Evolutionary conservation across 2,113 vertebrate genomes (phyloP).

Genomic region (Neoarius graeffei): DNA sequence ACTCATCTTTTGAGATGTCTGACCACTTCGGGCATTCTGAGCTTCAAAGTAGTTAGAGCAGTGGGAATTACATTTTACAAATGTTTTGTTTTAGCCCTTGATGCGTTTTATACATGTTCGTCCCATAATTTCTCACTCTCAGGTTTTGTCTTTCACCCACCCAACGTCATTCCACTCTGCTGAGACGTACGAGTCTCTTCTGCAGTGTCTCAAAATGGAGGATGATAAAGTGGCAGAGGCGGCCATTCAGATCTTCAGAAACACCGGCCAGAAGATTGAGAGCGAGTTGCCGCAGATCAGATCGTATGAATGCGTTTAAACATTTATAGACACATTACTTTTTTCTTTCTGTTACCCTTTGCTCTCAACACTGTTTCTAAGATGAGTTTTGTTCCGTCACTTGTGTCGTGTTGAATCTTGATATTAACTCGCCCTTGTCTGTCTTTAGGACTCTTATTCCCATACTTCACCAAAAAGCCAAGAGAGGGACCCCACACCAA

Average conservation of each 20-base stretch:
- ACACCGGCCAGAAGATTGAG: conserved; percentile 98
- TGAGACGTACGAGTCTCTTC: conserved; percentile 96
- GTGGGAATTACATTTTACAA: not conserved
- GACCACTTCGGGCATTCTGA: not conserved
- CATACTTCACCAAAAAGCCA: conserved; percentile 97
- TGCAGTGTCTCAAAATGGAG: conserved; percentile 99
- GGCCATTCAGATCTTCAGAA: conserved; percentile 98
- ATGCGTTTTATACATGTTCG: no score
- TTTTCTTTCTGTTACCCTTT: not conserved
- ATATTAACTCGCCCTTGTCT: not conserved
- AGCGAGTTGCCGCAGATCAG: conserved; percentile 94
- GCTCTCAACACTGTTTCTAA: not conserved
- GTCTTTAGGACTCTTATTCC: conserved; percentile 90
- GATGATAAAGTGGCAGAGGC: conserved; percentile 98
- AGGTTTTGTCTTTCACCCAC: conserved; percentile 99
- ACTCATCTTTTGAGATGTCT: not conserved
- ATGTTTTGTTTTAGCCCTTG: not conserved
- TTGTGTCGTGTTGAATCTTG: not conserved
- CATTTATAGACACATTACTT: not conserved
- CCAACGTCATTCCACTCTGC: conserved; percentile 98
- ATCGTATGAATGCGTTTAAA: conserved; percentile 76
- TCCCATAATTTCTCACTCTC: not conserved
- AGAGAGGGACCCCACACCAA: conserved; percentile 96
- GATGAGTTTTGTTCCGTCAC: not conserved
- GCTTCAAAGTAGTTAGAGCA: no score